Evolutionary conservation across 2,888 invertebrate species (phyloP).

Genomic region (Amphipyra berbera): DNA sequence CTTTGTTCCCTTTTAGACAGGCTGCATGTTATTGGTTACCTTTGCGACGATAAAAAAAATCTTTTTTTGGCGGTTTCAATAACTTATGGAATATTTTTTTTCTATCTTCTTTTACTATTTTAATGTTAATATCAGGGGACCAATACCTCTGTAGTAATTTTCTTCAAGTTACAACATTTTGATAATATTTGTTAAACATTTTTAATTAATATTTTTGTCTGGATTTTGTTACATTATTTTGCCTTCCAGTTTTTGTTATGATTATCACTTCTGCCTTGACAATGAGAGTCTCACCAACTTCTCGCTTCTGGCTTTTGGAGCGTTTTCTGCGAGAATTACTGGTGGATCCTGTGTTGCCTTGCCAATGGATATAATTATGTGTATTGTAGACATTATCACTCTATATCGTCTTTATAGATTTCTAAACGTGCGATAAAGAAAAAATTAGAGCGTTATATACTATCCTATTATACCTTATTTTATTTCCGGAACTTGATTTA

Average conservation of each 20-base stretch:
- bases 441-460: not conserved
- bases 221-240: not conserved
- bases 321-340: constrained; percentile 14
- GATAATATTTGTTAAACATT: not conserved
- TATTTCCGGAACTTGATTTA: no score
- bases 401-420: constrained; percentile 7
- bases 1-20: constrained; percentile 60
- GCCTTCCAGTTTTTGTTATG: constrained; percentile 1
- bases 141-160: constrained; percentile 67
- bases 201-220: not conserved
- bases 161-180: not conserved
- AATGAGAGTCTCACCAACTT: constrained; percentile 18
- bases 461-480: not conserved
- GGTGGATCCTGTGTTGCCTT: constrained; percentile 16
- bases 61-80: not conserved
- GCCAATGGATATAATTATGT: not conserved
- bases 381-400: not conserved
- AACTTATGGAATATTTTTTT: constrained; percentile 14
- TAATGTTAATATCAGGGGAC: constrained; percentile 62
- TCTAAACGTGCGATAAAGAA: not conserved
- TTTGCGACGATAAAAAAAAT: constrained; percentile 55
- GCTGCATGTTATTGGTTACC: constrained; percentile 63
- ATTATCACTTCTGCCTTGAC: constrained; percentile 5
- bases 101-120: constrained; percentile 22
- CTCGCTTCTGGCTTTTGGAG: constrained; percentile 21